Percentiles rank a stretch among this genome's conserved stretches.
Conservation (phyloP, 1,140 invertebrate genomes). For the Cydia fagiglandana region DNA sequence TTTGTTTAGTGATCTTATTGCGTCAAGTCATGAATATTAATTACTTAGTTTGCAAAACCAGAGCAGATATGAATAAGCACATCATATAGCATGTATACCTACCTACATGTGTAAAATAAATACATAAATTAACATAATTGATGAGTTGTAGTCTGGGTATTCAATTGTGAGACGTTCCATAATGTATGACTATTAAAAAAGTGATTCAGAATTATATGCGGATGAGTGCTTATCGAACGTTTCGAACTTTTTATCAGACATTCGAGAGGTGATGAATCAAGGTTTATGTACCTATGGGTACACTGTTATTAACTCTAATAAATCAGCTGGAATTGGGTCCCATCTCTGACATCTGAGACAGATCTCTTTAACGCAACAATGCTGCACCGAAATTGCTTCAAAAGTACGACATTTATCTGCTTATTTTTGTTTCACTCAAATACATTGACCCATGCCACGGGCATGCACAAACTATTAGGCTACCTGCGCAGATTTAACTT, state of each 20-base stretch:
- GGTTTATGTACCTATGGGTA: not conserved
- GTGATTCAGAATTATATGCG: slow-evolving; percentile 9
- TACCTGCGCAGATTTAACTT: too few relatives aligned
- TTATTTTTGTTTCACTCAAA: too few relatives aligned
- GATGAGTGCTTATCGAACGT: not conserved
- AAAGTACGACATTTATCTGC: too few relatives aligned
- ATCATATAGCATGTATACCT: not conserved
- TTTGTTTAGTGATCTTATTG: not conserved
- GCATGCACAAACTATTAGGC: not conserved
- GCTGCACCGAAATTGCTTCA: too few relatives aligned
- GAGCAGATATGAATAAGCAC: not conserved
- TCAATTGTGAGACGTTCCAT: slow-evolving; percentile 14
- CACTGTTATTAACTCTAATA: not conserved
- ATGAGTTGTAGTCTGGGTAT: slow-evolving; percentile 17
- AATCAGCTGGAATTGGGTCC: too few relatives aligned
- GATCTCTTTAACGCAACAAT: too few relatives aligned
- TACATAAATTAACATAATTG: slow-evolving; percentile 20
- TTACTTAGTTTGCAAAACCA: too few relatives aligned
- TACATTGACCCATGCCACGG: not conserved
- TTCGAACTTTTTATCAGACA: not conserved
- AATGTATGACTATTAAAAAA: slow-evolving; percentile 7
- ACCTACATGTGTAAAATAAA: slow-evolving; percentile 1
- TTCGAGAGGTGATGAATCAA: not conserved
- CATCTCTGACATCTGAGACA: too few relatives aligned
- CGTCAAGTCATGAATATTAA: not conserved